phyloP scores from a whole-genome alignment of 2,888 invertebrate species.

The Oscheius sp. region DNA sequence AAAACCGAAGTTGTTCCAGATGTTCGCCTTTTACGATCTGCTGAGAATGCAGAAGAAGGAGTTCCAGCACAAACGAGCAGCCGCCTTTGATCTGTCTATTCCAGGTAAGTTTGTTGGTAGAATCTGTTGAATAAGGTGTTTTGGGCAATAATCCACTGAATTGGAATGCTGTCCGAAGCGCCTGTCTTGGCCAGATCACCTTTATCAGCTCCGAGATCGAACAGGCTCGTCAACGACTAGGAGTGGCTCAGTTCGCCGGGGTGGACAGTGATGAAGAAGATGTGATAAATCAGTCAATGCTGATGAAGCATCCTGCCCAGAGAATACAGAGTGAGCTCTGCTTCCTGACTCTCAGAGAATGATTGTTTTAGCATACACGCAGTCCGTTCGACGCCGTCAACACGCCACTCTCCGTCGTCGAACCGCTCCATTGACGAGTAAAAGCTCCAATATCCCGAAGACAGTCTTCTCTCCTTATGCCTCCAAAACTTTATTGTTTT shows the following conservation, averaged over 20 bases:
- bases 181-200: conserved; percentile 2
- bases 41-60: neutral
- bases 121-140: too few relatives aligned
- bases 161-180: conserved; percentile 5
- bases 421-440: neutral
- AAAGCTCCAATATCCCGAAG: neutral
- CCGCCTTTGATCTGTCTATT: conserved; percentile 2
- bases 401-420: conserved; percentile 4
- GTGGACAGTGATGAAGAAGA: neutral
- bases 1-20: neutral
- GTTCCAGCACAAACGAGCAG: neutral
- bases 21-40: conserved; percentile 16
- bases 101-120: neutral
- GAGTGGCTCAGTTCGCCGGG: too few relatives aligned
- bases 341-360: too few relatives aligned
- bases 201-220: too few relatives aligned
- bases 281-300: conserved; percentile 22
- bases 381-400: conserved; percentile 17
- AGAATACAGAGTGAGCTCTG: conserved; percentile 11
- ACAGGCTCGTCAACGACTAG: too few relatives aligned
- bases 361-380: conserved; percentile 1
- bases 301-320: conserved; percentile 12
- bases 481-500: neutral
- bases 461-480: conserved; percentile 3
- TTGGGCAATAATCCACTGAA: conserved; percentile 17